These are phyloP conservation scores for Heliconius nattereri DNA, from an alignment of 1,140 invertebrate species.

Conservation along the genomic window DNA sequence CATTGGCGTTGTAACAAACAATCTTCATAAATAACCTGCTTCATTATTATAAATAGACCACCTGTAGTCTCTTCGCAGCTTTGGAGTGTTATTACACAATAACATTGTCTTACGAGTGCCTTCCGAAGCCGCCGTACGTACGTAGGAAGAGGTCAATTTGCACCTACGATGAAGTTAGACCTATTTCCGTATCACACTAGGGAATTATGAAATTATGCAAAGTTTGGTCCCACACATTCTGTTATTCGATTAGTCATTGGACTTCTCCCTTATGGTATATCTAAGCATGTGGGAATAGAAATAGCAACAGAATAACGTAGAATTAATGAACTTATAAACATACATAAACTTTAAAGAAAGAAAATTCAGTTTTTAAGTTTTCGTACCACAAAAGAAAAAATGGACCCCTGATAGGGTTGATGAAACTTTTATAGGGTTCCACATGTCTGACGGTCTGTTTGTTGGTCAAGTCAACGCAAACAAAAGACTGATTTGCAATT, in stretches of 20 bases:
- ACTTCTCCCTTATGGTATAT: background rate
- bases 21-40: background rate
- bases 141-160: slow-evolving; percentile 37
- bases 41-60: slow-evolving; percentile 2
- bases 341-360: background rate
- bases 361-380: too few species aligned
- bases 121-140: slow-evolving; percentile 2
- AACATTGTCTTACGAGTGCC: slow-evolving; percentile 8
- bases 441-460: too few species aligned
- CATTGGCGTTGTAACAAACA: background rate
- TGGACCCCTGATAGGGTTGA: too few species aligned
- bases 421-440: too few species aligned
- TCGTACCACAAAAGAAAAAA: too few species aligned
- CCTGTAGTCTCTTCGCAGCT: slow-evolving; percentile 5
- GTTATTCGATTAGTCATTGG: slow-evolving; percentile 2
- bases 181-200: slow-evolving; percentile 33
- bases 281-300: background rate
- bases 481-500: too few species aligned
- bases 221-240: slow-evolving; percentile 14
- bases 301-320: background rate
- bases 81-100: slow-evolving; percentile 6
- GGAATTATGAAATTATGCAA: slow-evolving; percentile 33
- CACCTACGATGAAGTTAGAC: slow-evolving; percentile 34
- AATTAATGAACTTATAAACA: background rate
- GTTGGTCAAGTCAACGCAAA: too few species aligned